Percentiles rank a stretch among this genome's conserved stretches.
Evolutionary conservation across 2,888 invertebrate genomes (phyloP).

Genomic region (Oscheius sp.): DNA sequence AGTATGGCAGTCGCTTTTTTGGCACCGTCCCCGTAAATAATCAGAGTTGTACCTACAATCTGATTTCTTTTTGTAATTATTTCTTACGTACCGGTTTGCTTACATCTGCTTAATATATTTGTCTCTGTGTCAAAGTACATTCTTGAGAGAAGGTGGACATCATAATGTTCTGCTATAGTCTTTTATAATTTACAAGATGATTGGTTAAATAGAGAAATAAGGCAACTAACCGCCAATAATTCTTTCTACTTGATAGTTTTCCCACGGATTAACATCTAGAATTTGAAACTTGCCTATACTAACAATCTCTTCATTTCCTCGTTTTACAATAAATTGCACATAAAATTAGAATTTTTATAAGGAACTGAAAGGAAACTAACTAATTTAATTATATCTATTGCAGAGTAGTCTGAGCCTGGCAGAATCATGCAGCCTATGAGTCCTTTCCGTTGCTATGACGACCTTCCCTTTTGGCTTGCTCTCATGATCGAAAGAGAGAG

Average conservation of each 20-base stretch:
- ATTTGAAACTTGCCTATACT: constrained; percentile 35
- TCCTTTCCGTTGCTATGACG: too few species aligned
- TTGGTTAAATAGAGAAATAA: neutral
- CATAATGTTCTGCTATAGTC: constrained; percentile 17
- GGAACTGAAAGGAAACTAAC: too few species aligned
- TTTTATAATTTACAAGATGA: neutral
- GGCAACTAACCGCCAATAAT: constrained; percentile 31
- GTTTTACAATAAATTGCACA: constrained; percentile 5
- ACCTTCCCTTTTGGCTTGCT: too few species aligned
- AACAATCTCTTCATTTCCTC: constrained; percentile 29
- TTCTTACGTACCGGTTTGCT: neutral
- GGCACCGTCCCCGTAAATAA: constrained; percentile 31
- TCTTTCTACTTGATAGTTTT: constrained; percentile 33
- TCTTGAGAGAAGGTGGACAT: neutral
- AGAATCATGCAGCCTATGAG: too few species aligned
- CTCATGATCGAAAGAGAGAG: too few species aligned
- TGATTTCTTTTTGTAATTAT: constrained; percentile 34
- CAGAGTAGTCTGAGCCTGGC: too few species aligned
- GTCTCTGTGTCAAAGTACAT: constrained; percentile 9
- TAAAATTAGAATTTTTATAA: neutral
- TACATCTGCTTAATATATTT: neutral
- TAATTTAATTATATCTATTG: too few species aligned
- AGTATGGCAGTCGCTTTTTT: constrained; percentile 42
- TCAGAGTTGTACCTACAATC: constrained; percentile 1
- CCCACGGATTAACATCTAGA: constrained; percentile 44